phyloP scores from a whole-genome alignment of 2,797 vertebrate genomes.

The Meriones psammophilus region DNA sequence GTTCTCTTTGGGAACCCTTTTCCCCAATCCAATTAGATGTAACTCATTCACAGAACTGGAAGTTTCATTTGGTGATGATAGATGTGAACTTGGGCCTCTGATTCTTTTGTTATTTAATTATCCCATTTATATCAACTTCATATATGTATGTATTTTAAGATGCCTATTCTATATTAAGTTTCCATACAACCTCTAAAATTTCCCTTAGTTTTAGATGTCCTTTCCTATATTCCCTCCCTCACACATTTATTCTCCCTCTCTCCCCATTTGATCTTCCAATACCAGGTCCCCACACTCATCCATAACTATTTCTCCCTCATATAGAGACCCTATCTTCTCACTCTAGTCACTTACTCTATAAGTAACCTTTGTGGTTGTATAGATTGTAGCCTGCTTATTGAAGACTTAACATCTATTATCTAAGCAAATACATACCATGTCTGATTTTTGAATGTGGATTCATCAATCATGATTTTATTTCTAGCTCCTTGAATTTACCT shows the following conservation, averaged over 20 bases:
- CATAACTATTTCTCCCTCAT: background rate
- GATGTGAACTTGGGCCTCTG: background rate
- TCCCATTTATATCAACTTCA: background rate
- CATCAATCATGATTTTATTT: background rate
- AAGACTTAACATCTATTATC: background rate
- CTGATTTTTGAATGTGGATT: background rate
- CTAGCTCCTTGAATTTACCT: background rate
- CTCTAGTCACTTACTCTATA: no score
- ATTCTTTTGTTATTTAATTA: background rate
- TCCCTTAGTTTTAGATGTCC: background rate
- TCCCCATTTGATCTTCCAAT: background rate
- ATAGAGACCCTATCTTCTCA: no score
- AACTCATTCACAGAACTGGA: background rate
- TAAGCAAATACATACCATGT: no score
- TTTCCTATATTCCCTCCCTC: background rate
- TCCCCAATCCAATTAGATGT: background rate
- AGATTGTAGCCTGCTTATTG: background rate
- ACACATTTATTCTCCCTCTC: rapidly evolving
- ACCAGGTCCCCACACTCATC: background rate
- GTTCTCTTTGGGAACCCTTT: background rate
- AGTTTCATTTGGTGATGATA: background rate
- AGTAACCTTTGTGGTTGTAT: background rate
- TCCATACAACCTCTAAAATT: background rate
- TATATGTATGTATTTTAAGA: background rate
- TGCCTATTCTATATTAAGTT: background rate